Evolutionary conservation across 2,113 vertebrate species (phyloP).

Genomic region (Heterocephalus glaber): DNA sequence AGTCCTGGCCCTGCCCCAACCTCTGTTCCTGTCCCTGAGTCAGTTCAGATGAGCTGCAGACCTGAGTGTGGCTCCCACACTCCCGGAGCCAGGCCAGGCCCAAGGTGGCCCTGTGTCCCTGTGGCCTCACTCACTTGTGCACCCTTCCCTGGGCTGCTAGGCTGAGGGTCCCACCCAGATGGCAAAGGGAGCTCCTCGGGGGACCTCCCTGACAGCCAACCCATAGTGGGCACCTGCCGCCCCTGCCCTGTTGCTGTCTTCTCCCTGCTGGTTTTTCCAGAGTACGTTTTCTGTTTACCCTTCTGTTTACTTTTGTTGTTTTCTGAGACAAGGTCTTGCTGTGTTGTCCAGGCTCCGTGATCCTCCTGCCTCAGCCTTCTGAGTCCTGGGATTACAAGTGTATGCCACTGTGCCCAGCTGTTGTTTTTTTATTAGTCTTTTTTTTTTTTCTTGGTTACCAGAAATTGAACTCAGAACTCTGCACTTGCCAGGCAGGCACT

Average conservation of each 20-base stretch:
- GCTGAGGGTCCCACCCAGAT: accelerated
- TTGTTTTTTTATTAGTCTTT: too few species aligned
- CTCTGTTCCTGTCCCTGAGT: not conserved
- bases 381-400: not conserved
- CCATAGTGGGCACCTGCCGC: not conserved
- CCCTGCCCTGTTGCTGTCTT: not conserved
- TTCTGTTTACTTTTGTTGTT: not conserved
- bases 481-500: too few species aligned
- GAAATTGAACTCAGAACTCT: too few species aligned
- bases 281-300: not conserved
- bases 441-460: too few species aligned
- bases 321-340: not conserved
- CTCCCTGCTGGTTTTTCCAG: not conserved
- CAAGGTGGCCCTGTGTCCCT: not conserved
- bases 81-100: not conserved
- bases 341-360: not conserved
- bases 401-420: not conserved
- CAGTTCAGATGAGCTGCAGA: not conserved
- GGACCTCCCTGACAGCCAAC: not conserved
- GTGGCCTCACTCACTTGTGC: not conserved
- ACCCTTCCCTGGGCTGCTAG: too few species aligned
- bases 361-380: not conserved
- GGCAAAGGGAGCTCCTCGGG: not conserved
- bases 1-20: not conserved
- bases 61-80: not conserved